Evolutionary conservation across 2,888 invertebrate species (phyloP), one percentile per base, ranked within the genome.

Genomic region (Pyrochroa serraticornis): DNA sequence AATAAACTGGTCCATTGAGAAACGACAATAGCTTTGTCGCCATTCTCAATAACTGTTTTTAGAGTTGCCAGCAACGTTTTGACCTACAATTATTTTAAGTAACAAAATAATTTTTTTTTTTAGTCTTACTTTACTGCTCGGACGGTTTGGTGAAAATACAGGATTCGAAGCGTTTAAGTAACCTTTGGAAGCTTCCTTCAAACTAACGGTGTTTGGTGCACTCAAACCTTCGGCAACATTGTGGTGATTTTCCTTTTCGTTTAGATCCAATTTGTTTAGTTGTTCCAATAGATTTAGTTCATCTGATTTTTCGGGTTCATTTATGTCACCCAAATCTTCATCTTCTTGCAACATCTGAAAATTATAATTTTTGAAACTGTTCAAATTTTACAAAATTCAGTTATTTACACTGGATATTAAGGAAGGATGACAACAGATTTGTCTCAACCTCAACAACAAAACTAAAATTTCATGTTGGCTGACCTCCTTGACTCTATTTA

Each of bases 1-100:
- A 98, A 81, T 70, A 94, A 87, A 0, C 87, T 85, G 0, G 93
- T 90, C 97, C 97, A 98, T 74, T 97, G 97, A 0, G 96, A 97
- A 0, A 98, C 94, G 3, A 98, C 84, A 5, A 94, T 87, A 0
- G 87, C 85, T 75, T 93, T 93, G 62, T 94, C 90, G 1, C 79
- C 79, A 6, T 37, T 64, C 0, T 57, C 51, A 7, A 87, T 72
- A 0, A 89, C 81, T 12, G 82, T 81, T 53, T 83, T 71, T 35
- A 75, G 48, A n/a, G 72, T 46, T 32, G 69, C 54, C 10, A 74
- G 39, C 47, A 47, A 57, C 14, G 46, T 33, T 10, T 39, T 33
- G 12, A 46, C 46, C 53, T 53, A 10, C 9, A 53, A 34, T 22
- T 22, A 22, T 3, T 22, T 22, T 3, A 5, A 5, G 2, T 22